Conservation (phyloP, 2,113 vertebrate genomes). For the Triplophysa rosa region DNA sequence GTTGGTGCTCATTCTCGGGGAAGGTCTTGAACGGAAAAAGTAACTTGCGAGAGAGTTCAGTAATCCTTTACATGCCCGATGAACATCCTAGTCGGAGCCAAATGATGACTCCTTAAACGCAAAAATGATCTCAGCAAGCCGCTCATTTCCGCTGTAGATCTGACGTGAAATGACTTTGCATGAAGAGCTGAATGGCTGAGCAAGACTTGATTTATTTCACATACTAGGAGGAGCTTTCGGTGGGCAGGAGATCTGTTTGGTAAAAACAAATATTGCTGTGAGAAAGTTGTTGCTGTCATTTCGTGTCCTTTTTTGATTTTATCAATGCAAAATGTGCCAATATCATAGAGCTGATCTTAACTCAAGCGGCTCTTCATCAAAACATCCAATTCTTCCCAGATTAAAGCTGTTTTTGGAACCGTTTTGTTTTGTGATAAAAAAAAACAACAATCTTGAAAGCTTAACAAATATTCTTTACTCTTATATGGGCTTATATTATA, state of each 20-base stretch:
- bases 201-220: conserved; percentile 5
- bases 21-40: not conserved
- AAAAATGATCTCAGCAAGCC: not conserved
- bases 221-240: not conserved
- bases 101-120: not conserved
- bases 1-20: not conserved
- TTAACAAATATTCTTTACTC: no score
- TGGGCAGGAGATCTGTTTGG: not conserved
- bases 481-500: no score
- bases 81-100: not conserved
- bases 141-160: not conserved
- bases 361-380: no score
- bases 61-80: not conserved
- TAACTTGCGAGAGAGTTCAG: not conserved
- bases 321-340: no score
- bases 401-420: no score
- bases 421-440: no score
- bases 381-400: no score
- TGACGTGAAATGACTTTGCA: not conserved
- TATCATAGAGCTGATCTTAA: no score
- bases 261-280: not conserved
- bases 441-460: no score
- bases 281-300: not conserved
- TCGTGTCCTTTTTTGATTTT: no score
- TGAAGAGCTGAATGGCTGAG: not conserved